These are phyloP conservation scores for Sympetrum striolatum DNA, from an alignment of 2,888 invertebrate genomes.

Conservation along the genomic window DNA sequence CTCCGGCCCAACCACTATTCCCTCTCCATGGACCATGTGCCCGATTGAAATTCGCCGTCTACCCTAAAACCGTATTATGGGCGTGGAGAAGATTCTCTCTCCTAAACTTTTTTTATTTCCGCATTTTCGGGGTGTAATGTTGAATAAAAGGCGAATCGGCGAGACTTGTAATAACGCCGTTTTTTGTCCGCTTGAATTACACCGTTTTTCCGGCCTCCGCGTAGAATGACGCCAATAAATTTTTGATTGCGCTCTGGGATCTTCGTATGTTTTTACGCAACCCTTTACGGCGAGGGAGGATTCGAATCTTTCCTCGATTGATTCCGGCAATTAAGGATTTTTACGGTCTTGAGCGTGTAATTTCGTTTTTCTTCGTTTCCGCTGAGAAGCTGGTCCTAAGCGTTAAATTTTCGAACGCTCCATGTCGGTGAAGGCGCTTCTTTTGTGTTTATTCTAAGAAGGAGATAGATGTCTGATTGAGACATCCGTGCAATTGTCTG, in stretches of 20 bases:
- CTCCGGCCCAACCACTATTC: background rate
- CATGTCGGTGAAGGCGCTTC: background rate
- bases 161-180: background rate
- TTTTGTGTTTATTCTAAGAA: background rate
- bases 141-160: conserved; percentile 22
- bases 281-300: background rate
- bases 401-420: background rate
- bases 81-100: background rate
- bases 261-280: background rate
- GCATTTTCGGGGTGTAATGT: background rate
- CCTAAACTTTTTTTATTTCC: background rate
- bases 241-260: background rate
- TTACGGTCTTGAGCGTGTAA: background rate
- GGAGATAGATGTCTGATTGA: background rate
- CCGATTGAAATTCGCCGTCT: conserved; percentile 6
- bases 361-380: background rate
- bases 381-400: background rate
- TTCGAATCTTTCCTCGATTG: background rate
- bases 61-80: background rate
- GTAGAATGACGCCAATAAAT: background rate
- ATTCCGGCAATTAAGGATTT: background rate
- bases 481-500: background rate
- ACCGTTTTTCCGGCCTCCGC: background rate
- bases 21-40: background rate
- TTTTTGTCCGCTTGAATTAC: background rate